Evolutionary conservation across 2,888 invertebrate genomes (phyloP).

Genomic region (Spicauda simplicius): DNA sequence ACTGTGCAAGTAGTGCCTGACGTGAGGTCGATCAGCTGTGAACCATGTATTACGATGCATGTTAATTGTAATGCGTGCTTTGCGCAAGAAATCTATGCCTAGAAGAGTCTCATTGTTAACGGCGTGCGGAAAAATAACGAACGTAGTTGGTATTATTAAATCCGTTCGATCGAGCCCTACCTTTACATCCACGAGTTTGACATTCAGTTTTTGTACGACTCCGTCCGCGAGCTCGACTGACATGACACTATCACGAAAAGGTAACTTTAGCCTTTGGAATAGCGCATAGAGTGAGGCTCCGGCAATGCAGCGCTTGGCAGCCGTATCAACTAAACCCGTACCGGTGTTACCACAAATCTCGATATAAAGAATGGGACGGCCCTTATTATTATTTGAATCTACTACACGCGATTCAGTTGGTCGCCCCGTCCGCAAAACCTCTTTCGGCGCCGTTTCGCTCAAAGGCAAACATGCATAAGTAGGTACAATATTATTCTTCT

Average conservation of each 20-base stretch:
- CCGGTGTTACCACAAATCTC: neutral
- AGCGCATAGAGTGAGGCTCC: too few species aligned
- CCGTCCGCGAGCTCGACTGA: too few species aligned
- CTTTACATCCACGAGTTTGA: neutral
- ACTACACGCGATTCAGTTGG: neutral
- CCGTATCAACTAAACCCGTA: neutral
- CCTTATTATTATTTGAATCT: neutral
- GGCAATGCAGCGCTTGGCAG: neutral
- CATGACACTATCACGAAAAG: too few species aligned
- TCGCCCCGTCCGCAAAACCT: too few species aligned
- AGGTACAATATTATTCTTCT: too few species aligned
- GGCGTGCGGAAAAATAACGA: neutral
- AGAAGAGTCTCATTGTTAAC: neutral
- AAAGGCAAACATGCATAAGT: too few species aligned
- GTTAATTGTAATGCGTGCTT: too few species aligned
- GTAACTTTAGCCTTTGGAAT: too few species aligned
- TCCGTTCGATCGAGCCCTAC: neutral
- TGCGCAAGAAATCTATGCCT: neutral
- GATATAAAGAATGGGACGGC: conserved; percentile 3
- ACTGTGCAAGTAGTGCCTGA: too few species aligned
- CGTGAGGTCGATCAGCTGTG: too few species aligned
- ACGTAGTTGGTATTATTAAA: neutral
- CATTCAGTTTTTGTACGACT: too few species aligned
- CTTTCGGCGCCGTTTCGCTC: too few species aligned
- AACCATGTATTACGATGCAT: neutral